phyloP scores from a whole-genome alignment of 23 tunicate species.

The Botrylloides violaceus region DNA sequence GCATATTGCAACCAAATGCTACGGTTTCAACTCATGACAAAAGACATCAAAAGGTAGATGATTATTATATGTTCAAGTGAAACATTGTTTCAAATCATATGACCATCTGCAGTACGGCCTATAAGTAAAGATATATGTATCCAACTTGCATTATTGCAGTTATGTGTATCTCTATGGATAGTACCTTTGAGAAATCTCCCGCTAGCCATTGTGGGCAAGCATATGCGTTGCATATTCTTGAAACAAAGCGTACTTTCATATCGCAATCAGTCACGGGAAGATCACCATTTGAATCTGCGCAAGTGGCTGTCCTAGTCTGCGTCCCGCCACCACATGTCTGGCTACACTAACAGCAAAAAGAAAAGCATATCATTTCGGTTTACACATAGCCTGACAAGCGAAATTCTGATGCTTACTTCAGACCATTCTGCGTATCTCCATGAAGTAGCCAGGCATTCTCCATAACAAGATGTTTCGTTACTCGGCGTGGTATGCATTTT shows the following conservation, averaged over 20 bases:
- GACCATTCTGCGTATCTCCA: constrained; percentile 79
- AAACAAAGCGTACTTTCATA: not conserved
- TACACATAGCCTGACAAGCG: not conserved
- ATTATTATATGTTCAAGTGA: too few relatives aligned
- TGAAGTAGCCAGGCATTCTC: constrained; percentile 51
- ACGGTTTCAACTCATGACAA: too few relatives aligned
- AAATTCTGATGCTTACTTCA: constrained; percentile 25
- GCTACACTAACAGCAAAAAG: constrained; percentile 42
- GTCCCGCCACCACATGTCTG: constrained; percentile 60
- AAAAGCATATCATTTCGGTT: not conserved
- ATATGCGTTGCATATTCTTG: constrained; percentile 29
- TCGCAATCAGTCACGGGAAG: constrained; percentile 30
- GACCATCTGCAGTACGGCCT: too few relatives aligned
- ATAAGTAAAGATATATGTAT: not conserved
- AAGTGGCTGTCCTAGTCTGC: constrained; percentile 38
- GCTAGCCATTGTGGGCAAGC: constrained; percentile 74
- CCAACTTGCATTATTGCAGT: not conserved
- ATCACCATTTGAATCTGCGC: constrained; percentile 39
- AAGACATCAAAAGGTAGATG: too few relatives aligned
- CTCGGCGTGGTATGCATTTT: constrained; percentile 45
- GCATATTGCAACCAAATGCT: too few relatives aligned
- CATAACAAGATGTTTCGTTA: constrained; percentile 36
- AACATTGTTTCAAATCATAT: too few relatives aligned
- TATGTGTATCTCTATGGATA: not conserved
- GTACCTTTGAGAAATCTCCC: constrained; percentile 14